Base-by-base conservation (phyloP, 2,113 vertebrate genomes). In the Cranoglanis bouderius region DNA sequence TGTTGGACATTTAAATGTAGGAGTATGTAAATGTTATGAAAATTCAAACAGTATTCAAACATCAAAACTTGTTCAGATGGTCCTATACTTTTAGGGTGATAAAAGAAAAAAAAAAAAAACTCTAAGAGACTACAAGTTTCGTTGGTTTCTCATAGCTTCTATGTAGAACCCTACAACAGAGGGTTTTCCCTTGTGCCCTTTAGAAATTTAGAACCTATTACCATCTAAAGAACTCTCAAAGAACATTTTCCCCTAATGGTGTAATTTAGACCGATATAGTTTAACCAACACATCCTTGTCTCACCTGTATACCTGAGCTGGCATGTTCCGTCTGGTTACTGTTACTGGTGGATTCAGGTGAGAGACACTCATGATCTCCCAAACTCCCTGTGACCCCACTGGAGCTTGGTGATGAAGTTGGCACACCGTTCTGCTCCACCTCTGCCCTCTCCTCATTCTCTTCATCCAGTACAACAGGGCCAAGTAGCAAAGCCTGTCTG, bases 351-450 rank as follows among this genome's bases (percentile, higher is more conserved):
- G 95, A 95, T 93, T 95, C 96, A 0, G 95, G 96, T 4, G 96
- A 96, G 81, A 95, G 74, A 84, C 94, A 95, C 65, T 95, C 95
- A 85, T 92, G 86, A 80, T 96, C 95, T 9, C 93, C 95, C 2
- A 96, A 55, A 87, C 95, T 96, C 4, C 95, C 96, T 0, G 96
- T 96, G 85, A 96, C 95, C 10, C 95, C 96, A 8, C 95, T 96
- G 87, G 95, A 95, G 91, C 95, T 95, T 26, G 92, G 93, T 0
- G 95, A 96, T 2, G 95, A 93, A 18, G 93, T 94, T 55, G 90
- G 93, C 0, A 67, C 89, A 2, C 88, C 91, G 0, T 94, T 94
- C 63, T 92, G 94, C 81, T 95, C 94, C 87, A 32, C 85, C 21
- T 90, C 91, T 26, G 46, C 89, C n/a, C 80, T 84, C 16, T 70